These are phyloP conservation scores for Percina caprodes DNA, from an alignment of 2,113 vertebrate species.

Conservation along the genomic window DNA sequence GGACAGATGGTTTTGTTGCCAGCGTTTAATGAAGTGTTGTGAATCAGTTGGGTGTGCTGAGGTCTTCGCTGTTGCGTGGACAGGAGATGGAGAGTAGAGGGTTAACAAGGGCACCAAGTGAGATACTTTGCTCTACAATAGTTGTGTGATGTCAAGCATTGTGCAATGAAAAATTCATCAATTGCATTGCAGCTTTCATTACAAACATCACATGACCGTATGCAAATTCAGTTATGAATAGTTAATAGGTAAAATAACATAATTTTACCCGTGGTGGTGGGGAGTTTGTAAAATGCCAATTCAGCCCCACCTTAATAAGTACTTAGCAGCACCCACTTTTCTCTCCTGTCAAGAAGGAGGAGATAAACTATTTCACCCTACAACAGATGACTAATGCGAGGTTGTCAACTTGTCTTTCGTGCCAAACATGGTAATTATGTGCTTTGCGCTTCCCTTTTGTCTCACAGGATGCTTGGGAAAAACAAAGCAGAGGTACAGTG, in stretches of 20 bases:
- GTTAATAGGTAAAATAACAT: slow-evolving; percentile 27
- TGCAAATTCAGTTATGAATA: slow-evolving; percentile 26
- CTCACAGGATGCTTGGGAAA: slow-evolving; percentile 53
- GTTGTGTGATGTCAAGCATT: slow-evolving; percentile 26
- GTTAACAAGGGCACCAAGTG: slow-evolving; percentile 49
- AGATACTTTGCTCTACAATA: slow-evolving; percentile 18
- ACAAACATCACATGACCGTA: not conserved
- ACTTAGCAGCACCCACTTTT: slow-evolving; percentile 25
- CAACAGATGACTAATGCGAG: slow-evolving; percentile 60
- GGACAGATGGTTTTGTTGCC: slow-evolving; percentile 77
- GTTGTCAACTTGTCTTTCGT: slow-evolving; percentile 71
- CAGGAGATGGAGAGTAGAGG: slow-evolving; percentile 45
- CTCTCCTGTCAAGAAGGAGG: slow-evolving; percentile 53
- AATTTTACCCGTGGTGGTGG: slow-evolving; percentile 12
- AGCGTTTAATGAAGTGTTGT: slow-evolving; percentile 76
- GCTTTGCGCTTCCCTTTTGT: slow-evolving; percentile 58
- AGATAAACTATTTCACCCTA: slow-evolving; percentile 78
- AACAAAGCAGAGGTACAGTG: slow-evolving; percentile 51
- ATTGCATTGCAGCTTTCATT: not conserved
- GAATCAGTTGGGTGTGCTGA: slow-evolving; percentile 62
- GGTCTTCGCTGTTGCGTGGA: slow-evolving; percentile 52
- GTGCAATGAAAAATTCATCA: slow-evolving; percentile 21
- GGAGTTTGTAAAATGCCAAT: slow-evolving; percentile 49
- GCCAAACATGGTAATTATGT: slow-evolving; percentile 70
- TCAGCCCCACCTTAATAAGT: slow-evolving; percentile 45